Evolutionary conservation across 2,888 invertebrate species (phyloP), one percentile per base, ranked within the genome.

Genomic region (Drosophila recens): DNA sequence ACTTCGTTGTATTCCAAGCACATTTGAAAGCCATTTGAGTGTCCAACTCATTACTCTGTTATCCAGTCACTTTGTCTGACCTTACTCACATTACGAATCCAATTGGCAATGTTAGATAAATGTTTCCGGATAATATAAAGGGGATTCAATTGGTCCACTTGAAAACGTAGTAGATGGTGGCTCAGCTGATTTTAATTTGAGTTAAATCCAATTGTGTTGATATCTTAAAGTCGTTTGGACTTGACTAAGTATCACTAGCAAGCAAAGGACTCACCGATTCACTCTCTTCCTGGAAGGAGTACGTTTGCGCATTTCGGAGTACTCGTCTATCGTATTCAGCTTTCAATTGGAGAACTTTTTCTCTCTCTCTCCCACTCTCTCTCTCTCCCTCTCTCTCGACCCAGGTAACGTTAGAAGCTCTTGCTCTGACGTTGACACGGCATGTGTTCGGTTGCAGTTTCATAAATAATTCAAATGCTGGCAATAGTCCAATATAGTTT

Each of bases 51-150:
- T 76, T 77, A 67, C 52, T 43, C 66, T 67, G 71, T 73, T 80
- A 84, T 87, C 65, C 61, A 53, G 64, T 48, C 71, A 46, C 65
- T 67, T 75, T 72, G 65, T 67, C 56, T 66, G 70, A 54, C 67
- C 64, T 54, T 36, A 38, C 59, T 49, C 72, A 59, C 83, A 88
- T 72, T 48, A 59, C 86, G 59, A 73, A 72, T 73, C 79, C 79
- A 73, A 84, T 89, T 84, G 82, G 51, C 69, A 80, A 65, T 74
- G 79, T 33, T 56, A 80, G 77, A 83, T 87, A 89, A 83, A 89
- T 87, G 79, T 67, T 71, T 52, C 51, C 61, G 71, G 82, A 81
- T 84, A 87, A 84, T 54, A 42, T 64, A 66, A 61, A 67, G 68
- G 33, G 58, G 82, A 54, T 67, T 67, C 80, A 71, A 65, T 75